A percentile compares a stretch with the other conserved stretches of the same genome.
These are phyloP conservation scores for Mustela lutreola DNA, from an alignment of 2,113 vertebrate species.

Conservation along the genomic window DNA sequence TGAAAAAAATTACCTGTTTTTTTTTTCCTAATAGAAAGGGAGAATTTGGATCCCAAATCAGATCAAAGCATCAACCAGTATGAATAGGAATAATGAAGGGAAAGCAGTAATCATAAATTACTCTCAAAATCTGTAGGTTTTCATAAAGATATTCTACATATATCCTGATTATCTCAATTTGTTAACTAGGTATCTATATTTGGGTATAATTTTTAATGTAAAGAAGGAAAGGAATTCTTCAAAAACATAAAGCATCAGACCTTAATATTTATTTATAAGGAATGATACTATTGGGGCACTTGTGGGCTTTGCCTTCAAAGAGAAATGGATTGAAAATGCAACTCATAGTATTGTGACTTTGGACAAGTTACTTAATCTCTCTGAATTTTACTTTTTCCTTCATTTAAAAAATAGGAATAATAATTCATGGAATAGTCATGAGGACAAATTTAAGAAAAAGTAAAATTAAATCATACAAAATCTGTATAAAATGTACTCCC, in stretches of 20 bases:
- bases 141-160: not conserved
- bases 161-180: not conserved
- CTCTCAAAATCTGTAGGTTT: not conserved
- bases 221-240: not conserved
- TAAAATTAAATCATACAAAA: not conserved
- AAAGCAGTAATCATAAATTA: not conserved
- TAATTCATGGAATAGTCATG: not conserved
- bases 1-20: not conserved
- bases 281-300: not conserved
- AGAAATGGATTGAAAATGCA: not conserved
- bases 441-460: not conserved
- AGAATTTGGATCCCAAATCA: not conserved
- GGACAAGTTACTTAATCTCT: not conserved
- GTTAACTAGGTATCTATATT: not conserved
- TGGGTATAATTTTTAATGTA: not conserved
- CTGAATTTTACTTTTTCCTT: not conserved
- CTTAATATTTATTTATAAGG: not conserved
- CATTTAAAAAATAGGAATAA: not conserved
- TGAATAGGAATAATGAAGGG: not conserved
- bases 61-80: not conserved
- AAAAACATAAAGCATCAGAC: not conserved
- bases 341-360: not conserved
- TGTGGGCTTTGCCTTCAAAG: not conserved
- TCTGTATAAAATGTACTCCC: not conserved
- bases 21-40: not conserved